Conservation (phyloP, 2,113 vertebrate genomes). For the Otocyon megalotis region DNA sequence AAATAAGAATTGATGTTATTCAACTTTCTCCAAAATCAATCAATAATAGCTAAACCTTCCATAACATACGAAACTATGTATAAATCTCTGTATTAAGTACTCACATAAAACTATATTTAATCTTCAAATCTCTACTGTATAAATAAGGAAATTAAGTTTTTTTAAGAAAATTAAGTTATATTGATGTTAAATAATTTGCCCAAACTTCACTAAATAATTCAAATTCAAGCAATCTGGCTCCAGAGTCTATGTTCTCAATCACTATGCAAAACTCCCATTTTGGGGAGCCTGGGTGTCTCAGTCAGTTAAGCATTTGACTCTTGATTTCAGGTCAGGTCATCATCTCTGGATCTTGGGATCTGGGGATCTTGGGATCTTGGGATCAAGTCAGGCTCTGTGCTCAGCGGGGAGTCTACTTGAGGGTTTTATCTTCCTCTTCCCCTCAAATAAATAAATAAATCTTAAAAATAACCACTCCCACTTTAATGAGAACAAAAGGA, state of each 20-base stretch:
- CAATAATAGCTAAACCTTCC: not conserved
- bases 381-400: not conserved
- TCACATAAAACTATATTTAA: slow-evolving; percentile 6
- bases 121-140: not conserved
- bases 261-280: not conserved
- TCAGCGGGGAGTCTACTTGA: not conserved
- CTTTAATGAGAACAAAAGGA: not conserved
- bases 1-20: slow-evolving; percentile 27
- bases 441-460: not conserved
- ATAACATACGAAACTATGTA: not conserved
- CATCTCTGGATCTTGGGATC: not conserved
- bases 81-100: not conserved
- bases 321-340: not conserved
- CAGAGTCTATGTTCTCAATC: not conserved
- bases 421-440: not conserved
- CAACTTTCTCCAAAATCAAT: not conserved
- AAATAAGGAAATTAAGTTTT: not conserved
- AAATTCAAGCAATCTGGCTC: slow-evolving; percentile 33
- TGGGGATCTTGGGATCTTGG: no score
- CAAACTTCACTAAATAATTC: not conserved
- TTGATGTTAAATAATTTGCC: not conserved
- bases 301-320: not conserved
- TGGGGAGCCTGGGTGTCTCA: not conserved
- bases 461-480: not conserved
- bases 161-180: no score